Percentiles rank a stretch among this genome's conserved stretches.
phyloP scores from a whole-genome alignment of 2,888 invertebrate genomes.

The Sturmia bella region DNA sequence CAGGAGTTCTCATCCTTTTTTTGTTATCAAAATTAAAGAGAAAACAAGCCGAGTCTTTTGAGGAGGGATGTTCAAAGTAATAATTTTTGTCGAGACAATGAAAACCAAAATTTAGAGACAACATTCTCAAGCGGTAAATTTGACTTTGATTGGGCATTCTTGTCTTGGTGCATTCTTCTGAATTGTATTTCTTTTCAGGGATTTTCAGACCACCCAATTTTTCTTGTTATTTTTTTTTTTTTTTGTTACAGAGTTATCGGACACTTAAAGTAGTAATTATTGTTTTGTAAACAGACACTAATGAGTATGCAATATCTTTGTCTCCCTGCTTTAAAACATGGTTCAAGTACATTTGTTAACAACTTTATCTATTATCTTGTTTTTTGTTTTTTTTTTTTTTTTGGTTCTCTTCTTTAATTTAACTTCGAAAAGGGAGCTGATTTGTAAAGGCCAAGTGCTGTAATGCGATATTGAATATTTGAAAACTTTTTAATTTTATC shows the following conservation, averaged over 20 bases:
- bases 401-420: background rate
- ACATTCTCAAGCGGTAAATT: conserved; percentile 31
- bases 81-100: conserved; percentile 29
- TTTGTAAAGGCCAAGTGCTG: conserved; percentile 36
- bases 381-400: no score
- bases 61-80: background rate
- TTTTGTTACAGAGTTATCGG: conserved; percentile 12
- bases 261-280: conserved; percentile 49
- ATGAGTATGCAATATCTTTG: conserved; percentile 19
- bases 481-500: conserved; percentile 24
- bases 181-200: background rate
- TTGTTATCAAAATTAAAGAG: background rate
- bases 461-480: conserved; percentile 34
- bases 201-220: conserved; percentile 49
- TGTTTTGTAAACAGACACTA: conserved; percentile 54
- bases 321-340: background rate
- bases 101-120: conserved; percentile 1
- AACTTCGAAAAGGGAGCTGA: conserved; percentile 7
- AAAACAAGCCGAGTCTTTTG: no score
- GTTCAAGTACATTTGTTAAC: background rate
- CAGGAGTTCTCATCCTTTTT: conserved; percentile 18
- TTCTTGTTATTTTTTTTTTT: background rate
- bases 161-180: background rate
- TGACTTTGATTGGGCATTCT: conserved; percentile 44
- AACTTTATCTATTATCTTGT: background rate